Evolutionary conservation across 1,140 invertebrate species (phyloP), one percentile per base, ranked within the genome.

Genomic region (Tribolium castaneum): DNA sequence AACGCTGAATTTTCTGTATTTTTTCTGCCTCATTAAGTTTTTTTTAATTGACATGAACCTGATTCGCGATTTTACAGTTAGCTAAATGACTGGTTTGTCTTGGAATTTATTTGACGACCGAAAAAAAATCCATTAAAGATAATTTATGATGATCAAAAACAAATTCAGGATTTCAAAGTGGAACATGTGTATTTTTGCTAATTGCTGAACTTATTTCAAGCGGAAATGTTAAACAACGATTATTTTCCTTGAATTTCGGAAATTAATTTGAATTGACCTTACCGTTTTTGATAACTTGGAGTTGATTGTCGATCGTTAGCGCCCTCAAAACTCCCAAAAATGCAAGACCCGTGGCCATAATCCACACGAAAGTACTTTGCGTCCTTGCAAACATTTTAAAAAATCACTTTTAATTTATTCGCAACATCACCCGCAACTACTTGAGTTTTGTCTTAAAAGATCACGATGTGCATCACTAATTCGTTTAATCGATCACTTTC

Each of bases 241-340:
- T 30, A 7, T 70, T 70, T 25, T 70, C 14, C 30, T 30, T 30
- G 4, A 30, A 5, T 30, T 30, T 6, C 25, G 6, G 25, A 75
- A 75, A 75, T 10, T 34, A 16, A 12, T 7, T 34, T 14, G 2
- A 56, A 49, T 22, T 45, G 9, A 16, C 19, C 76, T 81, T 78
- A 81, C 80, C 80, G 34, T 66, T 80, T 51, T 77, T 80, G 9
- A 78, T 81, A 5, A 80, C 35, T 45, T 14, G 30, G 10, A 81
- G 62, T 25, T 78, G 75, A 70, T 76, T 78, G 34, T 81, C 80
- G 50, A 81, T 78, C 6, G 45, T 80, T 10, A 81, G 52, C 5
- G 75, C 52, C n/a, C 72, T 14, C 45, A 81, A 45, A 7, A 76
- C 71, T 30, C 75, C 50, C 22, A 81, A 71, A 76, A 78, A 14